These are phyloP conservation scores for Gyrodactylus bullatarudis DNA, from an alignment of 1,140 invertebrate species.

Conservation along the genomic window DNA sequence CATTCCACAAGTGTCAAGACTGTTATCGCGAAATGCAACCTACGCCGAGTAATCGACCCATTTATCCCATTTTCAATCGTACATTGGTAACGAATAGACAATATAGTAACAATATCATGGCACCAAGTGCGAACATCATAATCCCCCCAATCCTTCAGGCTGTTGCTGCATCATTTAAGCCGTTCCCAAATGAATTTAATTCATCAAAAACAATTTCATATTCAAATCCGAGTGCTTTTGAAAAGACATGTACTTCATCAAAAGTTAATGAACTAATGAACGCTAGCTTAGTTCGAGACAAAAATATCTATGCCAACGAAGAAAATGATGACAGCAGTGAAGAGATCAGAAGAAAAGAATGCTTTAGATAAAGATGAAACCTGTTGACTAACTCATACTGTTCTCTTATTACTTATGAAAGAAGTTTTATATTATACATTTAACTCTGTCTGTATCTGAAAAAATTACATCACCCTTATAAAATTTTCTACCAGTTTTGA, in stretches of 20 bases:
- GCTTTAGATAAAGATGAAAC: too few relatives aligned
- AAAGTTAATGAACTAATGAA: neutral
- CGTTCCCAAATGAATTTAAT: too few relatives aligned
- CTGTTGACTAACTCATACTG: too few relatives aligned
- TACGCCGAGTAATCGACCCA: neutral
- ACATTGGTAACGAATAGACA: neutral
- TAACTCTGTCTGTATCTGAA: too few relatives aligned
- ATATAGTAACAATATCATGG: neutral
- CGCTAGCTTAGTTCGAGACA: neutral
- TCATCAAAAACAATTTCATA: neutral
- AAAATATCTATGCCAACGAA: neutral
- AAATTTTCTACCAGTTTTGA: too few relatives aligned
- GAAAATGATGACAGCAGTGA: neutral
- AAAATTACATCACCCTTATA: too few relatives aligned
- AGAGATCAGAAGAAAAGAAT: neutral
- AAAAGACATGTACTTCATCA: neutral
- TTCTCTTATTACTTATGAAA: too few relatives aligned
- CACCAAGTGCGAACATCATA: neutral
- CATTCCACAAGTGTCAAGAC: neutral
- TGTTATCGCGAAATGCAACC: neutral
- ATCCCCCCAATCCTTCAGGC: neutral
- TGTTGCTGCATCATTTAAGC: neutral
- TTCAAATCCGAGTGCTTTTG: neutral
- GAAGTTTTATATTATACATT: too few relatives aligned
- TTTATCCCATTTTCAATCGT: neutral